Percentiles rank a stretch among this genome's conserved stretches.
Evolutionary conservation across 30 jellyfish, hydroid and myxozoan species (phyloP).

Genomic region (Calvadosia cruxmelitensis): DNA sequence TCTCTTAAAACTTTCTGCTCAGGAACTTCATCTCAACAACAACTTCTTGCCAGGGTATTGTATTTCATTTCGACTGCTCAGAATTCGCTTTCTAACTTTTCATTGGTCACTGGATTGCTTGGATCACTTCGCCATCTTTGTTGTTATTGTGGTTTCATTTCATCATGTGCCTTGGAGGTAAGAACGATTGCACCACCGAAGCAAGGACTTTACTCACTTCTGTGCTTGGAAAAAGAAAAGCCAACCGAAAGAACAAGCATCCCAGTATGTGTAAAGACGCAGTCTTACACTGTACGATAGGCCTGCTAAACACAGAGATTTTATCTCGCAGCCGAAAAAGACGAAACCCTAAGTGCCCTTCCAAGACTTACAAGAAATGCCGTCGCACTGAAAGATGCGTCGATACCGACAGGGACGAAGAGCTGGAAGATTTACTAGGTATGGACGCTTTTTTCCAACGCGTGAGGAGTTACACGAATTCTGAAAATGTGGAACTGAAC

Average conservation of each 20-base stretch:
- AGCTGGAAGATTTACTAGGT: background rate
- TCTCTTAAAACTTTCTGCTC: no score
- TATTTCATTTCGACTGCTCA: no score
- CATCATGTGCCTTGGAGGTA: background rate
- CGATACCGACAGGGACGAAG: background rate
- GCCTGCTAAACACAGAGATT: background rate
- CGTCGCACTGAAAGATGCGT: no score
- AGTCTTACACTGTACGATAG: background rate
- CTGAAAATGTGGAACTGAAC: background rate
- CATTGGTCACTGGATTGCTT: no score
- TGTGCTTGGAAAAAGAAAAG: background rate
- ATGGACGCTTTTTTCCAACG: background rate
- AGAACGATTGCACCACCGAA: background rate
- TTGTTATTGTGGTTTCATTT: no score
- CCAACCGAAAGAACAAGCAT: background rate
- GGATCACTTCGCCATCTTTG: no score
- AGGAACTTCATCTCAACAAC: no score
- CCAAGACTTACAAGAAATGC: background rate
- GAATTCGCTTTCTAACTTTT: no score
- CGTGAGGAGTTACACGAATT: background rate
- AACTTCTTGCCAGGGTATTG: no score
- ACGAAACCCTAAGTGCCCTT: background rate
- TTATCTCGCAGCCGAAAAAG: background rate
- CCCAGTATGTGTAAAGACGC: background rate
- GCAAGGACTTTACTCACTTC: background rate